These are phyloP conservation scores for Mycetomoellerius zeteki DNA, from an alignment of 1,140 invertebrate species.

Conservation along the genomic window DNA sequence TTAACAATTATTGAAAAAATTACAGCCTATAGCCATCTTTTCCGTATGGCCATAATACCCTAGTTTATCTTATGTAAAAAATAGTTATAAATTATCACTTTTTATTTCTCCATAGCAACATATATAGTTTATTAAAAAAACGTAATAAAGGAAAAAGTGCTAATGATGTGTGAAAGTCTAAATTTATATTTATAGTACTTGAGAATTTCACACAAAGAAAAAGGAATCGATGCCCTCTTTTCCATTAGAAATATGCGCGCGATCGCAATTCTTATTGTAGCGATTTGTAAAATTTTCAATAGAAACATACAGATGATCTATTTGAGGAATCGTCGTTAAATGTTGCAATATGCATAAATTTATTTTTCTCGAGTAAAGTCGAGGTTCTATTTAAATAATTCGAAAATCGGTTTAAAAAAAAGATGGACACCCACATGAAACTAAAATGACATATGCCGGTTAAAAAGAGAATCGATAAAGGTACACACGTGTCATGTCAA, in stretches of 20 bases:
- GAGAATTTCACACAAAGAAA: neutral
- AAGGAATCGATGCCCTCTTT: constrained; percentile 33
- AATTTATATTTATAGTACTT: neutral
- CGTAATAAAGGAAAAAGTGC: neutral
- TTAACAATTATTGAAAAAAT: too few species aligned
- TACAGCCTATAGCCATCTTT: too few species aligned
- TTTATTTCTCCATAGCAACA: neutral
- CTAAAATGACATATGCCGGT: neutral
- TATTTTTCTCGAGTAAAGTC: constrained; percentile 41
- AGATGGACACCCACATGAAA: neutral
- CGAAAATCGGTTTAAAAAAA: constrained; percentile 32
- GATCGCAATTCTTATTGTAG: neutral
- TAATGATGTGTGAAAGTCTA: neutral
- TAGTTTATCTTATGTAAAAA: too few species aligned
- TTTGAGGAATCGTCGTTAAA: neutral
- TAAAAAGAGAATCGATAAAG: neutral
- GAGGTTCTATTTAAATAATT: constrained; percentile 5
- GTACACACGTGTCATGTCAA: neutral
- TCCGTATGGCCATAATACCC: too few species aligned
- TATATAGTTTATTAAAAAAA: neutral
- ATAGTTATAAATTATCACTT: neutral
- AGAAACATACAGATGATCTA: neutral
- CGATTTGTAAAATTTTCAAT: constrained; percentile 20
- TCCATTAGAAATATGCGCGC: constrained; percentile 24
- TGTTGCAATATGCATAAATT: constrained; percentile 36